These are phyloP conservation scores for Pongo abelii DNA, from an alignment of 2,113 vertebrate species.

Conservation along the genomic window DNA sequence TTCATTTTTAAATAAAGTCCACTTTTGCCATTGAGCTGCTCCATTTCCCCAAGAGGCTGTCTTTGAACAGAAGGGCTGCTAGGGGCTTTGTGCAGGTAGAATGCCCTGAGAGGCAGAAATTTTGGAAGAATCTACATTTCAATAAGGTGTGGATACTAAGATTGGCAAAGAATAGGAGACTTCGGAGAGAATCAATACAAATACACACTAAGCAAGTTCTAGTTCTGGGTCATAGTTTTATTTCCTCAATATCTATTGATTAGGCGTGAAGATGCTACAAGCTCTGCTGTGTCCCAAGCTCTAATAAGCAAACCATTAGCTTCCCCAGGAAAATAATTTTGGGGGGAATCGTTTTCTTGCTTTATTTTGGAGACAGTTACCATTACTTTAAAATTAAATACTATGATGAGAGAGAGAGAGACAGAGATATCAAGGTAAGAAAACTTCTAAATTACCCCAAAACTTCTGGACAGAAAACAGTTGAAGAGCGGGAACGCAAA, in stretches of 20 bases:
- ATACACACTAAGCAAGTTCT: background rate
- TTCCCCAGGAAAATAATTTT: background rate
- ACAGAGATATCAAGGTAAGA: background rate
- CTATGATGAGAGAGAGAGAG: background rate
- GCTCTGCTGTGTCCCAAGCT: background rate
- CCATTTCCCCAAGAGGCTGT: background rate
- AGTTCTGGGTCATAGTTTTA: background rate
- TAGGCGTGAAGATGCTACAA: background rate
- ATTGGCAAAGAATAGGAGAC: background rate
- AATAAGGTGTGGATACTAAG: background rate
- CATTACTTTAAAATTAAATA: conserved; percentile 42
- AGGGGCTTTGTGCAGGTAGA: background rate
- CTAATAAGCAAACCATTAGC: background rate
- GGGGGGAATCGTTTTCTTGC: background rate
- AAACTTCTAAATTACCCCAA: background rate
- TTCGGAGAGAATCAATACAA: background rate
- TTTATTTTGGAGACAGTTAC: background rate
- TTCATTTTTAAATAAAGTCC: background rate
- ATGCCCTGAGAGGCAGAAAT: background rate
- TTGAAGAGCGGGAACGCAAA: background rate
- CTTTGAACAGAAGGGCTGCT: background rate
- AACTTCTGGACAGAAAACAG: background rate
- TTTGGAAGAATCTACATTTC: background rate
- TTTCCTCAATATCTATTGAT: background rate
- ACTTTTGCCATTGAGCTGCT: background rate